Conservation (phyloP, 2,888 invertebrate species). For the Prosopocoilus inquinatus region DNA sequence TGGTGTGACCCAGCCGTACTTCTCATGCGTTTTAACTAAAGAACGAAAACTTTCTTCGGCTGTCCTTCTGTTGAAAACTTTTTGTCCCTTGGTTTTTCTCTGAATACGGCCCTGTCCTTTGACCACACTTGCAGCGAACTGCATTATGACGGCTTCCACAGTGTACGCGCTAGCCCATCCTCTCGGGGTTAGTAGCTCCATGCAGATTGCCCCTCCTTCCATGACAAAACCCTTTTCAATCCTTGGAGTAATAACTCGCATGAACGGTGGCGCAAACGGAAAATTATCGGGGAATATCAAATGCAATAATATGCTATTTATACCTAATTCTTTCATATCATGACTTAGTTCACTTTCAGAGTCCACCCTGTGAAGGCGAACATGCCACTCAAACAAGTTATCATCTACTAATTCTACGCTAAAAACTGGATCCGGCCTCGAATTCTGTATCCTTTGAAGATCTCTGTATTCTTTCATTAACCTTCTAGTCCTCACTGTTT, state of each 20-base stretch:
- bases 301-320: constrained; percentile 74
- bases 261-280: constrained; percentile 84
- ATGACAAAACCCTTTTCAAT: constrained; percentile 79
- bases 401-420: constrained; percentile 83
- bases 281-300: constrained; percentile 85
- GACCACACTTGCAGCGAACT: constrained; percentile 84
- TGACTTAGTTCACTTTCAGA: constrained; percentile 79
- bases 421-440: constrained; percentile 70
- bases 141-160: constrained; percentile 84
- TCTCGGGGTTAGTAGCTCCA: constrained; percentile 82
- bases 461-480: constrained; percentile 81
- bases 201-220: constrained; percentile 88
- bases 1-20: constrained; percentile 90
- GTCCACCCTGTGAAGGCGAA: constrained; percentile 77
- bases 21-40: constrained; percentile 85
- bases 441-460: constrained; percentile 71
- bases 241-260: constrained; percentile 62
- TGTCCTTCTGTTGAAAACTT: constrained; percentile 74
- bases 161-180: constrained; percentile 89
- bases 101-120: constrained; percentile 84
- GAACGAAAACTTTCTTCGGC: constrained; percentile 89
- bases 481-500: constrained; percentile 69
- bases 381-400: constrained; percentile 86
- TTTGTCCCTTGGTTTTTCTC: constrained; percentile 72
- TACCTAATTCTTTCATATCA: constrained; percentile 75